These are phyloP conservation scores for Cyclopterus lumpus DNA, from an alignment of 2,797 vertebrate species.

Conservation along the genomic window DNA sequence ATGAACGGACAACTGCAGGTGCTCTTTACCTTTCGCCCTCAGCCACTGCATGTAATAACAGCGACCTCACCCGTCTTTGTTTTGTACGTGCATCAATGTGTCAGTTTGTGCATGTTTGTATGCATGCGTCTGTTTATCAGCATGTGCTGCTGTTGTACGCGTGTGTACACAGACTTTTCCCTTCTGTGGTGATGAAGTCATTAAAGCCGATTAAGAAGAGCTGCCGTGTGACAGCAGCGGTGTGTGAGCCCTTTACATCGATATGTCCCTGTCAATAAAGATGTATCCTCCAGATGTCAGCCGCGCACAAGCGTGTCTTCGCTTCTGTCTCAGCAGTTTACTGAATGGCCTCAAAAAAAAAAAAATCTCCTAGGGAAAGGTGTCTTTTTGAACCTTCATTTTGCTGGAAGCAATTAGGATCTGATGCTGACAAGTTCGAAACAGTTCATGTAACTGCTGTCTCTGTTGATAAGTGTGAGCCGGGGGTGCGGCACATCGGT, in stretches of 20 bases:
- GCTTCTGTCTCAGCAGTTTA: constrained; percentile 85
- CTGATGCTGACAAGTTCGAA: constrained; percentile 89
- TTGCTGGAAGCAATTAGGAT: constrained; percentile 88
- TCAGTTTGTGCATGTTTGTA: constrained; percentile 33
- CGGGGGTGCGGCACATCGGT: constrained; percentile 80
- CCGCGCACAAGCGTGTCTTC: constrained; percentile 85
- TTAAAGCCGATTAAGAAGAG: constrained; percentile 87
- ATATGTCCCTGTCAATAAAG: constrained; percentile 89
- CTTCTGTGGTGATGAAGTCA: constrained; percentile 84
- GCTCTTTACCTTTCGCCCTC: constrained; percentile 40
- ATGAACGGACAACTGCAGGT: constrained; percentile 96
- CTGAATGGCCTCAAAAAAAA: constrained; percentile 85
- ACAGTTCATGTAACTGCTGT: constrained; percentile 89
- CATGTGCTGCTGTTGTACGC: constrained; percentile 51
- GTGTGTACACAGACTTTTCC: constrained; percentile 56
- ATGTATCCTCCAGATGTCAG: constrained; percentile 90
- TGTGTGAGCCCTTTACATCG: constrained; percentile 80
- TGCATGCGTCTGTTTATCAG: constrained; percentile 46
- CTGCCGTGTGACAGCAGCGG: constrained; percentile 77
- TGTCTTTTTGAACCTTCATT: constrained; percentile 89
- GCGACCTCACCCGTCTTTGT: constrained; percentile 13
- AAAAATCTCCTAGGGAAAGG: constrained; percentile 89
- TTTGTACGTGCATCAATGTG: constrained; percentile 5
- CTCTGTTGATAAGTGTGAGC: constrained; percentile 88
- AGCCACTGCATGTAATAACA: constrained; percentile 19